These are phyloP conservation scores for Epicauta chinensis DNA, from an alignment of 1,140 invertebrate genomes.

Conservation along the genomic window DNA sequence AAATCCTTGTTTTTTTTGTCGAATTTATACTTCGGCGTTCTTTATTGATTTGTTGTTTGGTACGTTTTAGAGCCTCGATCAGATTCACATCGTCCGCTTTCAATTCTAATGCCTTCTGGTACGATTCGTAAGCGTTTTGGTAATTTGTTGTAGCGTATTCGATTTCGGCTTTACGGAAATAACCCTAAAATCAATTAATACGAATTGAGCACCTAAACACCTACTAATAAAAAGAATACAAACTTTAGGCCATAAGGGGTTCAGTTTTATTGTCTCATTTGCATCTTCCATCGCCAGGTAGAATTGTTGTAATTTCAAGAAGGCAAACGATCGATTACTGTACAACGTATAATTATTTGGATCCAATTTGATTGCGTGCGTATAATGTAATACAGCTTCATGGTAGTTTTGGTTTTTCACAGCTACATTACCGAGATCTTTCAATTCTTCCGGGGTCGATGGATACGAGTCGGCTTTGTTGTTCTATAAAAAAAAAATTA, in stretches of 20 bases:
- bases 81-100: constrained; percentile 64
- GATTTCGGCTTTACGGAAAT: constrained; percentile 73
- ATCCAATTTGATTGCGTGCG: constrained; percentile 70
- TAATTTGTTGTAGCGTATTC: constrained; percentile 63
- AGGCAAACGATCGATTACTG: constrained; percentile 74
- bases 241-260: constrained; percentile 76
- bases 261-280: constrained; percentile 62
- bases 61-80: constrained; percentile 56
- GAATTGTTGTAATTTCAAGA: constrained; percentile 70
- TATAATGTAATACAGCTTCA: constrained; percentile 74
- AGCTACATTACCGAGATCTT: constrained; percentile 69
- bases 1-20: too few relatives aligned
- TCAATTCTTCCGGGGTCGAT: constrained; percentile 45
- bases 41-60: constrained; percentile 54
- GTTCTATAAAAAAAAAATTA: too few relatives aligned
- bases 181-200: constrained; percentile 64
- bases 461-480: constrained; percentile 1
- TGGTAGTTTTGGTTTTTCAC: constrained; percentile 65
- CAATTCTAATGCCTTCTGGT: constrained; percentile 58
- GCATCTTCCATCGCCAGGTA: constrained; percentile 74
- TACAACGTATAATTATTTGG: constrained; percentile 64
- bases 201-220: too few relatives aligned
- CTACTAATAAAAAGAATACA: too few relatives aligned
- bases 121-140: constrained; percentile 64
- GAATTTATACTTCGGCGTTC: constrained; percentile 45